Percentiles rank a stretch among this genome's conserved stretches.
phyloP scores from a whole-genome alignment of 2,113 vertebrate genomes.

The Gallinago media region DNA sequence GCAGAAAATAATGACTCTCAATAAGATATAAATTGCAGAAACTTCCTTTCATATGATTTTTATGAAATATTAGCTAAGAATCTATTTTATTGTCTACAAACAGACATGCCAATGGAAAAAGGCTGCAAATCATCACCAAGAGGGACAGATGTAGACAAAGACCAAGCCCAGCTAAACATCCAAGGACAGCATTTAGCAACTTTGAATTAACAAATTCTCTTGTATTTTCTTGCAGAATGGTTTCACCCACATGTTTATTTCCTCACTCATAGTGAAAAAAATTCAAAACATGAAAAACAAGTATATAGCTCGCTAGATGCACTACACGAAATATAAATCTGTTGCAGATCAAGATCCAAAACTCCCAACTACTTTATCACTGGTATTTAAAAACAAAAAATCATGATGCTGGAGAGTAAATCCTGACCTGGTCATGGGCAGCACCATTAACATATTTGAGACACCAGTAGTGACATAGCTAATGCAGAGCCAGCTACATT shows the following conservation, averaged over 20 bases:
- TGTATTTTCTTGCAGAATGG: neutral
- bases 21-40: neutral
- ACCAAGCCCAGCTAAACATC: neutral
- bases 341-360: neutral
- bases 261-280: neutral
- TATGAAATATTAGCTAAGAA: neutral
- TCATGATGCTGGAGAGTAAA: neutral
- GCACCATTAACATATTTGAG: neutral
- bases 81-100: neutral
- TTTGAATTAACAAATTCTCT: neutral
- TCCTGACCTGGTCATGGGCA: neutral
- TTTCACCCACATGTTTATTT: neutral
- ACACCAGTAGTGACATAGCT: neutral
- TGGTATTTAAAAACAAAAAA: neutral
- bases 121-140: neutral
- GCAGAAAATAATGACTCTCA: neutral
- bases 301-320: neutral
- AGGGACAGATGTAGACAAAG: neutral
- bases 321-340: neutral
- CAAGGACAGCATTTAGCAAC: neutral
- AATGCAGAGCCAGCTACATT: neutral
- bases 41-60: neutral
- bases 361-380: neutral
- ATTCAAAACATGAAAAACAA: neutral
- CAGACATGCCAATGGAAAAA: neutral